Percentiles rank a stretch among this genome's conserved stretches.
Evolutionary conservation across 2,888 invertebrate genomes (phyloP).

Genomic region (Phorcus lineatus): DNA sequence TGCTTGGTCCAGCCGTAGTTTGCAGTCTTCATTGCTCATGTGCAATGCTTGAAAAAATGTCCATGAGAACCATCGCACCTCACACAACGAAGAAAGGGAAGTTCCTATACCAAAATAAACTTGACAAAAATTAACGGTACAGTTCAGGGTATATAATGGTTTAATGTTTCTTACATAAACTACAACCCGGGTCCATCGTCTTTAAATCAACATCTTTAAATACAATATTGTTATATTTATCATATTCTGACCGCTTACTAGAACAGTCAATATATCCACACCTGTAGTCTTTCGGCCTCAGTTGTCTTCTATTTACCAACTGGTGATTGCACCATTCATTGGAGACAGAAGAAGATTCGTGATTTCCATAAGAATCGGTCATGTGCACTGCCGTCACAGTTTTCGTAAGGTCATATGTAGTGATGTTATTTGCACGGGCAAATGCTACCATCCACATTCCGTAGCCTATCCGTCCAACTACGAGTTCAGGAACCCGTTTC

Average conservation of each 20-base stretch:
- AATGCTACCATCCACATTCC: slow-evolving; percentile 40
- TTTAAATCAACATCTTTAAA: no score
- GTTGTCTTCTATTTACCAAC: background rate
- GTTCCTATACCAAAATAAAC: no score
- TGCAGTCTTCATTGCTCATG: no score
- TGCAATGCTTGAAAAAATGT: no score
- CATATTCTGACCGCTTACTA: background rate
- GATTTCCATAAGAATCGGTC: slow-evolving; percentile 31
- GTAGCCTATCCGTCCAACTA: slow-evolving; percentile 32
- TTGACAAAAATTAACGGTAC: no score
- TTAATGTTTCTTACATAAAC: no score
- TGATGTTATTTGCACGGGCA: slow-evolving; percentile 31
- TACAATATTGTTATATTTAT: no score
- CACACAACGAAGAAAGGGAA: no score
- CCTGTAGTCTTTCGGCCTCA: background rate
- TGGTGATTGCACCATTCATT: slow-evolving; percentile 27
- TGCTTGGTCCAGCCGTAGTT: no score
- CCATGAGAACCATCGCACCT: no score
- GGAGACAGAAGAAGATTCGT: background rate
- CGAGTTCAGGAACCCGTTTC: slow-evolving; percentile 34
- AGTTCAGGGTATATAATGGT: no score
- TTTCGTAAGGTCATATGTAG: slow-evolving; percentile 32
- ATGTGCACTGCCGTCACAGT: slow-evolving; percentile 35
- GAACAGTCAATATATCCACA: background rate
- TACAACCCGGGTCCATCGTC: no score